These are phyloP conservation scores for Sinosuthora webbiana DNA, from an alignment of 2,113 vertebrate genomes.

Conservation along the genomic window DNA sequence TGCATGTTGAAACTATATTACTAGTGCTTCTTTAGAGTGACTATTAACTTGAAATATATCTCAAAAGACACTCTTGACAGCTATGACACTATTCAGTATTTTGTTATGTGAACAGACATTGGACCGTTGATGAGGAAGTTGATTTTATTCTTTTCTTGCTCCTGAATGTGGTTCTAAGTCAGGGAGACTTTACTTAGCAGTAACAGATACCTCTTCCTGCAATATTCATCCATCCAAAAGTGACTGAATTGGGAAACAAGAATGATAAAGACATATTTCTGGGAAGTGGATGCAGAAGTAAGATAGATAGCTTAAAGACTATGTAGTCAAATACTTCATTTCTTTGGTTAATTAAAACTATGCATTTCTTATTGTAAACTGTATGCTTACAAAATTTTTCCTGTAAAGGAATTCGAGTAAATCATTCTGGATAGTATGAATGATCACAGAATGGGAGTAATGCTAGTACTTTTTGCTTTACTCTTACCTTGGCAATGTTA, in stretches of 20 bases:
- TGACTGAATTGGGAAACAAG: constrained; percentile 7
- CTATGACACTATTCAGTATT: background rate
- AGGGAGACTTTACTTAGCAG: constrained; percentile 29
- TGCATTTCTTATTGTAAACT: background rate
- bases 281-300: background rate
- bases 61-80: background rate
- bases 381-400: background rate
- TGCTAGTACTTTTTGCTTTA: constrained; percentile 1
- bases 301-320: background rate
- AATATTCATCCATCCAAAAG: constrained; percentile 8
- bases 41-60: constrained; percentile 21
- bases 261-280: background rate
- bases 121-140: background rate
- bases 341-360: constrained; percentile 10
- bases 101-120: background rate
- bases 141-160: constrained; percentile 6
- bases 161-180: constrained; percentile 27
- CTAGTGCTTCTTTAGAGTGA: background rate
- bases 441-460: background rate
- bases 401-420: background rate
- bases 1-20: background rate
- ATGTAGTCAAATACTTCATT: background rate
- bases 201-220: background rate
- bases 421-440: background rate
- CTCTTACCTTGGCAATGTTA: constrained; percentile 15